Evolutionary conservation across 2,113 vertebrate genomes (phyloP), one percentile per base, ranked within the genome.

Genomic region (Scalopus aquaticus): DNA sequence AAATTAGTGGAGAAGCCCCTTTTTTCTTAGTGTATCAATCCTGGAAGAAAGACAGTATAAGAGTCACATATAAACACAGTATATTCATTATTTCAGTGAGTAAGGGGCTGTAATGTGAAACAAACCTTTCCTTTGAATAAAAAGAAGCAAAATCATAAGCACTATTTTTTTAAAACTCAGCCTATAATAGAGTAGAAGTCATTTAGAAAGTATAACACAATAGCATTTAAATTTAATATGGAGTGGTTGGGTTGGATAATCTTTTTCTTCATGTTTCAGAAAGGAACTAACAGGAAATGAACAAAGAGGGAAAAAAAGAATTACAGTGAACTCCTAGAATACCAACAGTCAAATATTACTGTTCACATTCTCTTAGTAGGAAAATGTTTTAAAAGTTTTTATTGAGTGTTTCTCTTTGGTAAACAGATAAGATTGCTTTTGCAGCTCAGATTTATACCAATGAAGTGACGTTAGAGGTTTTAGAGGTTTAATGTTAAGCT

Each of bases 381-480:
- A 93, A 76, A 54, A 37, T n/a, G 39, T 77, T 90, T 91, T 78
- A 35, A 95, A 78, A 60, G n/a, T 30, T 91, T 74, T 81, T 74
- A 51, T 67, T 77, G 83, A 88, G 44, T 91, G 22, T 67, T 90
- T 82, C 32, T 65, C n/a, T 92, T 95, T 87, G 15, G 85, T 92
- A 39, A 30, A 44, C 20, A 67, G 28, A 73, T 60, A 69, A 69
- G 28, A 77, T 46, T 79, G 46, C 54, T 80, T 95, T 81, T 93
- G 65, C 11, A 60, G 11, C 28, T 70, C 42, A 67, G 9, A 94
- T 17, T 87, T 93, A 20, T 62, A 39, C 35, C 56, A 84, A 54
- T 39, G 35, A 88, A 82, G 64, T 91, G 89, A 80, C 77, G 73
- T 96, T 83, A 65, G 42, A 54, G 51, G 51, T 83, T 79, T 96